Percentiles rank a stretch among this genome's conserved stretches.
phyloP scores from a whole-genome alignment of 1,140 invertebrate species.

The Phthorimaea operculella region DNA sequence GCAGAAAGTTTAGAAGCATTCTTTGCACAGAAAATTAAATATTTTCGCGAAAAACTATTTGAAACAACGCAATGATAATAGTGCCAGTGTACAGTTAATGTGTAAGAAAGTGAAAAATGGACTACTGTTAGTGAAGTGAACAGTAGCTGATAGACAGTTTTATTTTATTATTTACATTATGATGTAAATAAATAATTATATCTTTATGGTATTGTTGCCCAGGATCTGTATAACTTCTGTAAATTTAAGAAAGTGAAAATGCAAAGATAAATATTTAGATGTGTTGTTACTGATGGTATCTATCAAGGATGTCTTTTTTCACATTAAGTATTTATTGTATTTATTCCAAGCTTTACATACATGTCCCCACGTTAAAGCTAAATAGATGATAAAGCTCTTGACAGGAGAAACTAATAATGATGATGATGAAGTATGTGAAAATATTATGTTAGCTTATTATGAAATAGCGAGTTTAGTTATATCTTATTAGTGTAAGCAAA shows the following conservation, averaged over 20 bases:
- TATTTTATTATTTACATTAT: slow-evolving; percentile 15
- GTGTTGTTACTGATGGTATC: slow-evolving; percentile 33
- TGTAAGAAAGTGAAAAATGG: background rate
- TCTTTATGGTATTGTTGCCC: slow-evolving; percentile 1
- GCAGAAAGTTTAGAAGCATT: slow-evolving; percentile 95
- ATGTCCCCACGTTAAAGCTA: slow-evolving; percentile 39
- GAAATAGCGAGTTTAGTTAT: slow-evolving; percentile 55
- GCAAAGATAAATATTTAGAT: slow-evolving; percentile 48
- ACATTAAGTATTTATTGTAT: slow-evolving; percentile 64
- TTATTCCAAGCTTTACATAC: slow-evolving; percentile 50
- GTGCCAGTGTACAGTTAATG: slow-evolving; percentile 33
- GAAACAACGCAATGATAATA: slow-evolving; percentile 68
- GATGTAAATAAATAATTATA: background rate
- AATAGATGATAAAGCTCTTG: slow-evolving; percentile 33
- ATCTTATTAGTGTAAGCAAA: slow-evolving; percentile 54
- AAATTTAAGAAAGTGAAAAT: slow-evolving; percentile 56
- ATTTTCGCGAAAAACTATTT: slow-evolving; percentile 82
- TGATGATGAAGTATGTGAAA: slow-evolving; percentile 18
- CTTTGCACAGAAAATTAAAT: slow-evolving; percentile 93
- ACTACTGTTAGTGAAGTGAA: slow-evolving; percentile 26
- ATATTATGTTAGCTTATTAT: slow-evolving; percentile 53
- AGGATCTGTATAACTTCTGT: slow-evolving; percentile 45
- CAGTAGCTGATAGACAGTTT: slow-evolving; percentile 16
- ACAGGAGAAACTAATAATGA: slow-evolving; percentile 20
- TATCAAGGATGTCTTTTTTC: slow-evolving; percentile 37